Conservation (phyloP, 1,140 invertebrate species). For the Heliothis virescens region DNA sequence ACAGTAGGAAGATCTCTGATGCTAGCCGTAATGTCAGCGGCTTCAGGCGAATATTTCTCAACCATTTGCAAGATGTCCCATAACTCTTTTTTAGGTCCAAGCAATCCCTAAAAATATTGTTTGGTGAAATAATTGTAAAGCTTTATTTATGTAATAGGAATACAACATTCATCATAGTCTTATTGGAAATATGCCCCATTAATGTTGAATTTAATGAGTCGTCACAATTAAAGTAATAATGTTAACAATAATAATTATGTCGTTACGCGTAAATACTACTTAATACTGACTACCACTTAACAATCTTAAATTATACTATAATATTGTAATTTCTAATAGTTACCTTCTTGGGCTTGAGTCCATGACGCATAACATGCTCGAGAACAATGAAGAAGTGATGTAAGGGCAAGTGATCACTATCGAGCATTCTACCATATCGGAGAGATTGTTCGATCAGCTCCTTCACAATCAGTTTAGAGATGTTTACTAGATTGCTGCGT, state of each 20-base stretch:
- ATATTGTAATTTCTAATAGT: background rate
- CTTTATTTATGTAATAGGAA: background rate
- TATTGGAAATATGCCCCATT: background rate
- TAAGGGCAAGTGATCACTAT: constrained; percentile 97
- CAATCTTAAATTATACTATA: background rate
- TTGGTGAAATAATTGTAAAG: constrained; percentile 3
- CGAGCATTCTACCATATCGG: constrained; percentile 96
- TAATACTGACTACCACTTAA: background rate
- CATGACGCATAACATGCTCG: constrained; percentile 98
- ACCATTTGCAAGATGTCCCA: constrained; percentile 98
- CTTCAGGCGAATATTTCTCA: constrained; percentile 96
- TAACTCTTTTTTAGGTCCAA: constrained; percentile 97
- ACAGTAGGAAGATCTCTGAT: constrained; percentile 98
- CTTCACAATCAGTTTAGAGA: constrained; percentile 98
- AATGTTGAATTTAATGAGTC: too few species aligned
- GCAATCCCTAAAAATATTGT: constrained; percentile 90
- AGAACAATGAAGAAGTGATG: constrained; percentile 99
- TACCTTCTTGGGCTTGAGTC: constrained; percentile 97
- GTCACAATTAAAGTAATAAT: background rate
- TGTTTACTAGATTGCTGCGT: constrained; percentile 97
- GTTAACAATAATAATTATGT: background rate
- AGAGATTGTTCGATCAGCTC: constrained; percentile 98
- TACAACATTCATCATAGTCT: background rate
- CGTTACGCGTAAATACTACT: background rate
- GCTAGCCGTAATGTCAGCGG: constrained; percentile 97